Conservation (phyloP, 2,888 invertebrate genomes). For the Melanophora roralis region DNA sequence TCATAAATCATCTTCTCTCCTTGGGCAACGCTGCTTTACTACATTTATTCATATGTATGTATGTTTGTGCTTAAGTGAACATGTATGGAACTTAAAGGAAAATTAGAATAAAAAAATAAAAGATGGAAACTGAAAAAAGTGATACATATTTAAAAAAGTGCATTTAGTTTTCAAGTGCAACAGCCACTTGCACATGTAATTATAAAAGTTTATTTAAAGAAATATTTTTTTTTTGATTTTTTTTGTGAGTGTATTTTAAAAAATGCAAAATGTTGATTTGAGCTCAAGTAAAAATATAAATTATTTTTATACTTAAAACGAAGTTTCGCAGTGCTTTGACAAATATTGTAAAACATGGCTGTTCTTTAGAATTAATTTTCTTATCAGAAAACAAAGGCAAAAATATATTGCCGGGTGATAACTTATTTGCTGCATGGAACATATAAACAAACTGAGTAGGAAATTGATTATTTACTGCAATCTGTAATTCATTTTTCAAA, state of each 20-base stretch:
- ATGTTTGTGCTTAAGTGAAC: too few relatives aligned
- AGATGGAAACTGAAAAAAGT: not conserved
- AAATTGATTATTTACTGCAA: too few relatives aligned
- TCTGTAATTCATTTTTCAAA: too few relatives aligned
- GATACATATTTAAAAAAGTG: constrained; percentile 46
- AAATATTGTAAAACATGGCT: not conserved
- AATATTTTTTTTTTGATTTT: not conserved
- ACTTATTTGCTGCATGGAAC: too few relatives aligned
- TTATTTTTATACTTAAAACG: not conserved
- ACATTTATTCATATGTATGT: not conserved
- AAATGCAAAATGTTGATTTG: constrained; percentile 6
- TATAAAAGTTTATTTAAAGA: constrained; percentile 40
- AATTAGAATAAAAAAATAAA: constrained; percentile 11
- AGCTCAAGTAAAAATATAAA: not conserved
- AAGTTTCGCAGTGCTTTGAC: not conserved
- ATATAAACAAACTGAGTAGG: too few relatives aligned
- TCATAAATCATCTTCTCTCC: too few relatives aligned
- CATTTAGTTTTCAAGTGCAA: constrained; percentile 62
- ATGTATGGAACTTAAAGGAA: not conserved
- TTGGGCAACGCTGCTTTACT: too few relatives aligned
- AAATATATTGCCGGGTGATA: not conserved
- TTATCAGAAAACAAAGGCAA: not conserved
- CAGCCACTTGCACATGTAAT: constrained; percentile 59
- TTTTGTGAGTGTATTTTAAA: too few relatives aligned
- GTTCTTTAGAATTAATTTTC: not conserved